Evolutionary conservation across 2,888 invertebrate genomes (phyloP), one percentile per base, ranked within the genome.

Genomic region (Drosophila mercatorum): DNA sequence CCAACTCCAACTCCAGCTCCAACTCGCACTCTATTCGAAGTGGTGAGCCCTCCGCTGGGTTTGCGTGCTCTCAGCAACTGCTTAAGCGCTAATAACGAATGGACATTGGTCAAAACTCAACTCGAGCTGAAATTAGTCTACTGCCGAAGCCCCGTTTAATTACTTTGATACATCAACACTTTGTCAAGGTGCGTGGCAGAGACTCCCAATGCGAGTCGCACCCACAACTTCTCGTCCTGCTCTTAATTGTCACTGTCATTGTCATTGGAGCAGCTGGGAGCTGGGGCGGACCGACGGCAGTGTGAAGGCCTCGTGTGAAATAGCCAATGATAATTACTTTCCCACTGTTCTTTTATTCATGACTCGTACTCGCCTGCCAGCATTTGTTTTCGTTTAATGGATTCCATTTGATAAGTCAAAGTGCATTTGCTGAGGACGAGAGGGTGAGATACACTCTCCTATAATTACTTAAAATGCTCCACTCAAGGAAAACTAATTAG

Each of bases 111-210:
- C 92, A 91, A 86, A 88, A 82, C 80, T 83, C 78, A 81, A 83
- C 75, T 72, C 65, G 79, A 68, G 75, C 51, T 64, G 80, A 79
- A 91, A 92, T 92, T 91, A 91, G 91, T 91, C 85, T 40, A 80
- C 84, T 51, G 68, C 62, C 64, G 74, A 86, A 90, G 90, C 88
- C 89, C 85, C 17, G 88, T 92, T 92, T 92, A 92, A 92, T 92
- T 92, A 92, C 92, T 87, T 66, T 68, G 70, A 73, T 85, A 78
- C 80, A 91, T 92, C 91, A 92, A 89, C 92, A 92, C 92, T 91
- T 92, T 89, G 88, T 90, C 88, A 83, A 90, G 80, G 80, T 90
- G 88, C 75, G 81, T 64, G 73, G 55, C 69, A 40, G 47, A 53
- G 56, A 57, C 26, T 62, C 56, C 68, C 68, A 58, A 52, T 79